phyloP scores from a whole-genome alignment of 2,797 vertebrate genomes.

The Poeciliopsis infans region DNA sequence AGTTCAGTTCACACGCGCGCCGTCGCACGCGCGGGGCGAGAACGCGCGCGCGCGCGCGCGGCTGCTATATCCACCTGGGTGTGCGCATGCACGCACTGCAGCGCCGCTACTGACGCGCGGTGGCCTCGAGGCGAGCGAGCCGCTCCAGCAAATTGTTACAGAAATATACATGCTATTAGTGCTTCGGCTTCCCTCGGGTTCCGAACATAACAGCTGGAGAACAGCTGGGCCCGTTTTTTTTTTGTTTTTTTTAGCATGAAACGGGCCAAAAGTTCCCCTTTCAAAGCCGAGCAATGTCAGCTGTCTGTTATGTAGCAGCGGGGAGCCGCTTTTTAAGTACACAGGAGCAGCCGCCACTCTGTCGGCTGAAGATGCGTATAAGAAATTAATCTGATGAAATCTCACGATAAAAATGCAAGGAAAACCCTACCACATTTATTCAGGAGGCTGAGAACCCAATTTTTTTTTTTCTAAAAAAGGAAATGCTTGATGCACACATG shows the following conservation, averaged over 20 bases:
- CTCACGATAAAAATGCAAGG: background rate
- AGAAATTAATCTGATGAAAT: background rate
- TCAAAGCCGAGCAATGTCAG: slow-evolving; percentile 23
- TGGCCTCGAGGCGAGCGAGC: slow-evolving; percentile 51
- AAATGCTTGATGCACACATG: background rate
- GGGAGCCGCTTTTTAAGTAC: slow-evolving; percentile 41
- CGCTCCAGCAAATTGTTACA: slow-evolving; percentile 30
- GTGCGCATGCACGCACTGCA: slow-evolving; percentile 66
- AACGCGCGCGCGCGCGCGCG: slow-evolving; percentile 41
- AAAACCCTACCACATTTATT: background rate
- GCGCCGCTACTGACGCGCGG: slow-evolving; percentile 65
- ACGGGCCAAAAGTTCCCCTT: slow-evolving; percentile 42
- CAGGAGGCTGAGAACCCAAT: background rate
- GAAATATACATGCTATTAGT: slow-evolving; percentile 33
- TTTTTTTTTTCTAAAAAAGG: background rate
- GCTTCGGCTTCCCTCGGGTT: slow-evolving; percentile 10
- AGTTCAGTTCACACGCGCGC: slow-evolving; percentile 50
- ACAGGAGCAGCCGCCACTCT: background rate
- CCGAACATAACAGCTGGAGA: slow-evolving; percentile 47
- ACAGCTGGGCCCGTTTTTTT: slow-evolving; percentile 55
- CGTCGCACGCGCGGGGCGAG: slow-evolving; percentile 26
- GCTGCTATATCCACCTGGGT: slow-evolving; percentile 41
- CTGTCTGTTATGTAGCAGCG: slow-evolving; percentile 43
- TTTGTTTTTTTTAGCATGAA: slow-evolving; percentile 25
- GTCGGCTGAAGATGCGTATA: background rate